Conservation (phyloP, 1,140 invertebrate species). For the Anastrepha obliqua region DNA sequence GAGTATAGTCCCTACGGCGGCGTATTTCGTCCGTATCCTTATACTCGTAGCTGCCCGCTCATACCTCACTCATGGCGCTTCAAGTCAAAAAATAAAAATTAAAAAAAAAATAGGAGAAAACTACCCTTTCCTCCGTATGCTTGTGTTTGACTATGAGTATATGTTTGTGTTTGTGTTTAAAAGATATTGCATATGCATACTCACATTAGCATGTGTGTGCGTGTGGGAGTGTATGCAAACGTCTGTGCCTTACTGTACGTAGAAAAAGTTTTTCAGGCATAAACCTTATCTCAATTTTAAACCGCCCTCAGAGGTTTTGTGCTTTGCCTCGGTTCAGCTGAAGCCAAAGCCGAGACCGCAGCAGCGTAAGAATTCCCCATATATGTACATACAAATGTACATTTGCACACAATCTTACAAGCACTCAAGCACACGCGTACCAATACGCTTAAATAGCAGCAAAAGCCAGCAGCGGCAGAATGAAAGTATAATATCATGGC, state of each 20-base stretch:
- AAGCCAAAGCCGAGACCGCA: constrained; percentile 57
- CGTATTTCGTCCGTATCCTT: constrained; percentile 1
- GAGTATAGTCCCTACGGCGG: neutral
- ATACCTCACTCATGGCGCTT: constrained; percentile 12
- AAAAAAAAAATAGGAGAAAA: constrained; percentile 51
- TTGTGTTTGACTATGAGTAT: constrained; percentile 59
- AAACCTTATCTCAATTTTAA: constrained; percentile 74
- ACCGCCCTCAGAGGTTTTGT: constrained; percentile 63
- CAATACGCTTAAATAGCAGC: constrained; percentile 1
- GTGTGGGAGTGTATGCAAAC: neutral
- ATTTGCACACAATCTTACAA: neutral
- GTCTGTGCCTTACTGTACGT: constrained; percentile 61
- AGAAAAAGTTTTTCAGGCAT: constrained; percentile 71
- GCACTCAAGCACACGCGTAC: neutral
- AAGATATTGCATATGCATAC: constrained; percentile 65
- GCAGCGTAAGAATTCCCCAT: constrained; percentile 2
- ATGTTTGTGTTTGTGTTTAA: constrained; percentile 66
- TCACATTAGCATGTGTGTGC: neutral
- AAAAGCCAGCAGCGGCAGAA: neutral
- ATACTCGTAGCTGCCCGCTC: constrained; percentile 54
- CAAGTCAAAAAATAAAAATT: constrained; percentile 17
- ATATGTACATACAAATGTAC: constrained; percentile 31
- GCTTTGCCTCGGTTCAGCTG: constrained; percentile 58
- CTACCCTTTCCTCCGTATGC: constrained; percentile 53
- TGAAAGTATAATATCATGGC: neutral